Evolutionary conservation across 2,888 invertebrate species (phyloP).

Genomic region (Microdon myrmicae): DNA sequence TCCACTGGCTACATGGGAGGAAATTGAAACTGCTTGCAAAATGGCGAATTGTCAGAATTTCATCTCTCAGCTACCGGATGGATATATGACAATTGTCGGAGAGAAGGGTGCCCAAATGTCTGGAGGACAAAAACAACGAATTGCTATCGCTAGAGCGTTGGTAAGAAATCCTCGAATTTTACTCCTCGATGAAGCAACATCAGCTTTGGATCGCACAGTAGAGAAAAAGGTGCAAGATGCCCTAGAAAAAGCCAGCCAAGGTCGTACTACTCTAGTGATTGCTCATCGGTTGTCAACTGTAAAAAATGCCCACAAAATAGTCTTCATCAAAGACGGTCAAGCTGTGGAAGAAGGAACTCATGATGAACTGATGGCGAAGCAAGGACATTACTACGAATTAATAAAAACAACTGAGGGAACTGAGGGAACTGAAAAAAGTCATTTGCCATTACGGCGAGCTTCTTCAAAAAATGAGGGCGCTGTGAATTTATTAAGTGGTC

Average conservation of each 20-base stretch:
- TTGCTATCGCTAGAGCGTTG: conserved; percentile 82
- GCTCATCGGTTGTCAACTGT: conserved; percentile 87
- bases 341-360: conserved; percentile 83
- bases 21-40: conserved; percentile 81
- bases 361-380: conserved; percentile 73
- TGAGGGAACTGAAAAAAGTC: conserved; percentile 54
- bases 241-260: conserved; percentile 80
- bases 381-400: conserved; percentile 75
- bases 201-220: conserved; percentile 79
- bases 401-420: conserved; percentile 71
- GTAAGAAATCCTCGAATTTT: conserved; percentile 77
- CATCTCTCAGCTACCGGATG: conserved; percentile 79
- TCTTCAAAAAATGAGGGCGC: background rate
- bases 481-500: conserved; percentile 7
- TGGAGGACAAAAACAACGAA: conserved; percentile 87
- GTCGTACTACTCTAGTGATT: conserved; percentile 84
- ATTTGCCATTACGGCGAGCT: background rate
- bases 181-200: conserved; percentile 80
- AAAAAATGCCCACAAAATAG: conserved; percentile 83
- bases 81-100: conserved; percentile 79
- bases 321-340: conserved; percentile 79
- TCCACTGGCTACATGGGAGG: conserved; percentile 73
- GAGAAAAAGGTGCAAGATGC: conserved; percentile 84
- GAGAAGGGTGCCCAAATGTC: conserved; percentile 80
- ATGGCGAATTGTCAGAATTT: conserved; percentile 89